Percentiles rank a stretch among this genome's conserved stretches.
These are phyloP conservation scores for Poeciliopsis occidentalis DNA, from an alignment of 2,113 vertebrate genomes.

Conservation along the genomic window DNA sequence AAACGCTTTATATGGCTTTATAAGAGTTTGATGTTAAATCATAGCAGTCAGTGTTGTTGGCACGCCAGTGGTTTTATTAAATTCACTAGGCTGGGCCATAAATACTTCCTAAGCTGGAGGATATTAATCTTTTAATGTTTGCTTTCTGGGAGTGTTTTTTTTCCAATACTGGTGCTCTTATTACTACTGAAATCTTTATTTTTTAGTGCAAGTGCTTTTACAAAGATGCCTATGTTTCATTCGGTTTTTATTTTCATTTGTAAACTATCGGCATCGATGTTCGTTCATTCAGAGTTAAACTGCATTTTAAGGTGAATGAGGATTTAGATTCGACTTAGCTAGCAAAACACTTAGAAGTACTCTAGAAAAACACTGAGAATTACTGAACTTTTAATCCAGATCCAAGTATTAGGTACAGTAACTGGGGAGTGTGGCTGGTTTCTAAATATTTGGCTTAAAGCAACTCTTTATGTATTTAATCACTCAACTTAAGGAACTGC, in stretches of 20 bases:
- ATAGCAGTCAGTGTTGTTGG: background rate
- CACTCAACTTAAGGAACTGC: conserved; percentile 45
- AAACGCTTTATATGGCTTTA: background rate
- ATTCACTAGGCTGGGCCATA: background rate
- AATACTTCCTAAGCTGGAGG: background rate
- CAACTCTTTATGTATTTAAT: conserved; percentile 19
- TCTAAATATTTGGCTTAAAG: conserved; percentile 22
- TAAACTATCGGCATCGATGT: background rate
- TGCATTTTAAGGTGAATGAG: background rate
- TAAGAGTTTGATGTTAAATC: background rate
- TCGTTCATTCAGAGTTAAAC: background rate
- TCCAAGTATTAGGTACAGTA: conserved; percentile 45
- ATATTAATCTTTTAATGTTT: conserved; percentile 1
- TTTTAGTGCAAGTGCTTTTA: background rate
- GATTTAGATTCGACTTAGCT: background rate
- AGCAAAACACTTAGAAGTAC: conserved; percentile 7
- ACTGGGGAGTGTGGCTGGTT: conserved; percentile 37
- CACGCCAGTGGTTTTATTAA: background rate
- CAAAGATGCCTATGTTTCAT: background rate
- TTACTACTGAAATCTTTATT: background rate
- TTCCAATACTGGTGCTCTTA: background rate
- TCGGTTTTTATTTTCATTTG: background rate
- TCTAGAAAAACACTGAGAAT: conserved; percentile 26
- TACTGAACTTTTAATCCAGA: conserved; percentile 17
- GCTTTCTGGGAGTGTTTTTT: background rate